phyloP scores from a whole-genome alignment of 64 coral and sea anemone genomes.

The Montipora sp. region DNA sequence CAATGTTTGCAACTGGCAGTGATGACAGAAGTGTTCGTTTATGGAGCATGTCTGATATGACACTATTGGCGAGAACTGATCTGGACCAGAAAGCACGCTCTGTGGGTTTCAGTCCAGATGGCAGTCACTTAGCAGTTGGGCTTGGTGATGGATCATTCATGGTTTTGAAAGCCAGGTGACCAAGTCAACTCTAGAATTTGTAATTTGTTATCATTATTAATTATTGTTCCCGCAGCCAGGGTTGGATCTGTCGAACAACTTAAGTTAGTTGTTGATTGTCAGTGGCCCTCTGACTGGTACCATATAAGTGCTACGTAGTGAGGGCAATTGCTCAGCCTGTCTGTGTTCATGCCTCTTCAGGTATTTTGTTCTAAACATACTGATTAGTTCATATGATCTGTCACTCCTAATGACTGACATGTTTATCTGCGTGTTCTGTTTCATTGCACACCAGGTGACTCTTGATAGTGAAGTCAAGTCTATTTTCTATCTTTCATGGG shows the following conservation, averaged over 20 bases:
- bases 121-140: conserved; percentile 85
- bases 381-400: too few species aligned
- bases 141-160: conserved; percentile 96
- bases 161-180: conserved; percentile 94
- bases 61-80: conserved; percentile 84
- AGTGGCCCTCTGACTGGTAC: too few species aligned
- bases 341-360: too few species aligned
- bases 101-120: conserved; percentile 86
- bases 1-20: conserved; percentile 98
- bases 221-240: too few species aligned
- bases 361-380: too few species aligned
- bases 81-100: conserved; percentile 93
- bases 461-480: neutral
- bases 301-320: too few species aligned
- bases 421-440: too few species aligned
- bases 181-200: neutral
- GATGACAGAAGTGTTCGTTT: conserved; percentile 97
- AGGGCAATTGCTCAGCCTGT: too few species aligned
- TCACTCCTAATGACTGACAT: too few species aligned
- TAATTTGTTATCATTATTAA: too few species aligned
- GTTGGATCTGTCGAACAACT: too few species aligned
- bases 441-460: neutral
- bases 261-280: too few species aligned
- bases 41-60: conserved; percentile 94
- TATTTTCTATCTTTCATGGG: neutral